These are phyloP conservation scores for Ophion slaviceki DNA, from an alignment of 2,888 invertebrate genomes.

Conservation along the genomic window DNA sequence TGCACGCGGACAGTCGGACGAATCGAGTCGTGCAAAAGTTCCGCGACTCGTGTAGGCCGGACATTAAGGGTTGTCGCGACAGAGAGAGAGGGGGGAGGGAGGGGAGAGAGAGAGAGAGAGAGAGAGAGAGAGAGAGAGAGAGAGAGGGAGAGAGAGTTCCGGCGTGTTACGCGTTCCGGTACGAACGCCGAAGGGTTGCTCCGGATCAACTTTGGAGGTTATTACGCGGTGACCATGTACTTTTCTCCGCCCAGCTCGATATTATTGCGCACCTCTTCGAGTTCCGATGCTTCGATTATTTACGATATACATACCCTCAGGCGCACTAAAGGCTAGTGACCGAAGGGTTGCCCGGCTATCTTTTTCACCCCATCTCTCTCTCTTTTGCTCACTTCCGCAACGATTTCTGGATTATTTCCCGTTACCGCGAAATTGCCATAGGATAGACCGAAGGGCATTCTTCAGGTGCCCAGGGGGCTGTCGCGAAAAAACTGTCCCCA, in stretches of 20 bases:
- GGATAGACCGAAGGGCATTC: conserved; percentile 11
- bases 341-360: conserved; percentile 40
- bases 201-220: conserved; percentile 63
- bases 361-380: conserved; percentile 29
- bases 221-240: conserved; percentile 36
- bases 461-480: background rate
- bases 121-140: background rate
- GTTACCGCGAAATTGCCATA: conserved; percentile 12
- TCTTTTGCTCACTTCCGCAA: conserved; percentile 27
- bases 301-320: conserved; percentile 29
- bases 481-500: background rate
- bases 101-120: too few species aligned
- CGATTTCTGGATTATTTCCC: conserved; percentile 40
- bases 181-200: conserved; percentile 52
- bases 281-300: conserved; percentile 66
- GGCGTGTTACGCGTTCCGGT: background rate
- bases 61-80: background rate
- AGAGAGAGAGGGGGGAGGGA: too few species aligned
- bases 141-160: background rate
- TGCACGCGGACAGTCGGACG: background rate
- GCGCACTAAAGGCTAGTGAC: conserved; percentile 49
- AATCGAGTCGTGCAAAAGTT: background rate
- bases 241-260: conserved; percentile 49
- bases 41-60: background rate
- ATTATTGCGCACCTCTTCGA: conserved; percentile 33